Conservation (phyloP, 2,888 invertebrate genomes). For the Ecdyonurus torrentis region DNA sequence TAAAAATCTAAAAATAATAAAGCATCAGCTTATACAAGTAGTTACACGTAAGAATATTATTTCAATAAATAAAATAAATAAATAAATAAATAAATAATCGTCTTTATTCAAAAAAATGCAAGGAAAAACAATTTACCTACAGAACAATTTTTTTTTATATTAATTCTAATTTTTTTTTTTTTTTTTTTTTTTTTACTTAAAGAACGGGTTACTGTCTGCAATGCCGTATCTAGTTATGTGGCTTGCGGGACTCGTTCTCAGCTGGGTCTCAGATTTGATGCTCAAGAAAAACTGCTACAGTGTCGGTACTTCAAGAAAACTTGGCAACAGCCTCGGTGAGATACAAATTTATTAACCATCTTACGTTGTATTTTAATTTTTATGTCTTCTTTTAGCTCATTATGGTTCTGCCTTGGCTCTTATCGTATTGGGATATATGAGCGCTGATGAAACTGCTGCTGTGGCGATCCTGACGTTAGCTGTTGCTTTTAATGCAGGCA, state of each 20-base stretch:
- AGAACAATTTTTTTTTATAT: too few species aligned
- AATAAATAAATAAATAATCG: too few species aligned
- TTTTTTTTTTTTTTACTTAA: too few species aligned
- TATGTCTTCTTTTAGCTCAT: constrained; percentile 9
- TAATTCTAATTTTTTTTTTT: too few species aligned
- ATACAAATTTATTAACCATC: too few species aligned
- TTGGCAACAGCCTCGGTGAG: constrained; percentile 6
- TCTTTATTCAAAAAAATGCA: too few species aligned
- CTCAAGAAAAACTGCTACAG: constrained; percentile 24
- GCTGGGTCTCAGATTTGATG: constrained; percentile 42
- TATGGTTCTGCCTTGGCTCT: constrained; percentile 30
- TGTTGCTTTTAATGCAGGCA: constrained; percentile 18
- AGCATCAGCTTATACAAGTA: too few species aligned
- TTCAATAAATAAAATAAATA: too few species aligned
- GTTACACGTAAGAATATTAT: too few species aligned
- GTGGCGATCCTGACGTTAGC: constrained; percentile 21
- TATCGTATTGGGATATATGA: constrained; percentile 21
- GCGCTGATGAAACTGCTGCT: constrained; percentile 17
- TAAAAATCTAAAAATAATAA: too few species aligned
- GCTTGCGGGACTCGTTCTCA: constrained; percentile 50
- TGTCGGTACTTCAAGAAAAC: constrained; percentile 1
- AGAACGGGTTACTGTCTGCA: constrained; percentile 35
- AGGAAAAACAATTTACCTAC: too few species aligned
- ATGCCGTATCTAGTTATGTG: constrained; percentile 59
- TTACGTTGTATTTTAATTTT: too few species aligned